A percentile compares a stretch with the other conserved stretches of the same genome.
These are phyloP conservation scores for Drosophila meridiana DNA, from an alignment of 2,888 invertebrate species.

Conservation along the genomic window DNA sequence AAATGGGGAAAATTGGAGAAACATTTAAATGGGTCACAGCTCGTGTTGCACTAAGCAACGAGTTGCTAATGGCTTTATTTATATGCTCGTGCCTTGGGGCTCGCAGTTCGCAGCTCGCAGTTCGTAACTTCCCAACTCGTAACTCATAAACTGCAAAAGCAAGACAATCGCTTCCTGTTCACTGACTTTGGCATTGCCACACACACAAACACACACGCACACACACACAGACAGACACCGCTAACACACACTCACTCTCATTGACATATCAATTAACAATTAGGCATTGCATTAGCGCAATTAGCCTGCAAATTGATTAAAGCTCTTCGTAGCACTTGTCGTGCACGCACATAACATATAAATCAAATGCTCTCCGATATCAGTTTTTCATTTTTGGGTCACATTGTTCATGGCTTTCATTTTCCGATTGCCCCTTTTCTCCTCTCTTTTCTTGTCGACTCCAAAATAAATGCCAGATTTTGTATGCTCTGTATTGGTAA, in stretches of 20 bases:
- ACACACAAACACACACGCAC: conserved; percentile 3
- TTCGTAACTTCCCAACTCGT: conserved; percentile 32
- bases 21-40: conserved; percentile 62
- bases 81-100: conserved; percentile 30
- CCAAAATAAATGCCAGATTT: conserved; percentile 34
- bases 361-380: conserved; percentile 66
- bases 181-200: conserved; percentile 38
- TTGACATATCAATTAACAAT: conserved; percentile 67
- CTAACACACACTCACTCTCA: neutral
- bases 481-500: conserved; percentile 7
- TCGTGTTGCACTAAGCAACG: conserved; percentile 49
- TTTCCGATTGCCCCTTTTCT: conserved; percentile 22
- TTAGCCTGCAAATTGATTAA: conserved; percentile 49
- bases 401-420: conserved; percentile 51
- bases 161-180: conserved; percentile 59
- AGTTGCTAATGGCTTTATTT: conserved; percentile 61
- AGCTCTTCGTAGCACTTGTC: conserved; percentile 46
- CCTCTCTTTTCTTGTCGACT: neutral
- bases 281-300: conserved; percentile 71
- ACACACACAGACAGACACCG: neutral
- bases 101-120: conserved; percentile 6
- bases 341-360: conserved; percentile 48
- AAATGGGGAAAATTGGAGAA: conserved; percentile 15
- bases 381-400: conserved; percentile 59
- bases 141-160: conserved; percentile 39